Percentiles rank a stretch among this genome's conserved stretches.
These are phyloP conservation scores for Magallana ariakensis DNA, from an alignment of 1,140 invertebrate genomes.

Conservation along the genomic window DNA sequence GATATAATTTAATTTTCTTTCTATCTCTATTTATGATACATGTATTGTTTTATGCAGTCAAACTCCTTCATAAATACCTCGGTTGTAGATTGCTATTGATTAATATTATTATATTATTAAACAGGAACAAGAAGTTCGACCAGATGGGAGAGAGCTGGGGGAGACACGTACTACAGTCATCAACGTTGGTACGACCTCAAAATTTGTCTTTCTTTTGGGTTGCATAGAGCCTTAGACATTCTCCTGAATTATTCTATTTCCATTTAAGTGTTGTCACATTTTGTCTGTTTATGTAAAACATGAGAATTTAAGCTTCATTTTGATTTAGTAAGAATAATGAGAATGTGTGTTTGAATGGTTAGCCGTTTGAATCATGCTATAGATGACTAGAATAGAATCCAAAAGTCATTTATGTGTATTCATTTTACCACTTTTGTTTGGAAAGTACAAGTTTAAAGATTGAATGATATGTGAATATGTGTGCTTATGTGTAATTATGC, in stretches of 20 bases:
- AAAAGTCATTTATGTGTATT: not conserved
- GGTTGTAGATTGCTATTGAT: too few species aligned
- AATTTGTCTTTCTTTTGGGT: too few species aligned
- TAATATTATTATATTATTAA: not conserved
- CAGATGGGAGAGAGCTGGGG: constrained; percentile 84
- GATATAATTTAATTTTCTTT: too few species aligned
- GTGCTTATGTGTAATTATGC: not conserved
- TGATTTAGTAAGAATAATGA: not conserved
- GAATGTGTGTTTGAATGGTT: not conserved
- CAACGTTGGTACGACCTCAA: constrained; percentile 71
- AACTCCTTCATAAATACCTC: too few species aligned
- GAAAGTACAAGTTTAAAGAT: too few species aligned
- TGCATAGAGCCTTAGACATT: too few species aligned
- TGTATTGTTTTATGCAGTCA: too few species aligned
- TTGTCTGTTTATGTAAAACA: not conserved
- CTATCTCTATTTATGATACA: too few species aligned
- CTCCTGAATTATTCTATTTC: too few species aligned
- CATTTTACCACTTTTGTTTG: not conserved
- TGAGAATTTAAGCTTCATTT: not conserved
- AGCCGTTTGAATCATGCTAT: too few species aligned
- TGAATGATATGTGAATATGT: not conserved
- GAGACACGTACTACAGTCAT: constrained; percentile 82
- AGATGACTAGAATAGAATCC: too few species aligned
- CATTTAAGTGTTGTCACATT: too few species aligned
- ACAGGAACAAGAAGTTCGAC: constrained; percentile 76